Conservation (phyloP, 2,797 vertebrate species). For the Helostoma temminkii region DNA sequence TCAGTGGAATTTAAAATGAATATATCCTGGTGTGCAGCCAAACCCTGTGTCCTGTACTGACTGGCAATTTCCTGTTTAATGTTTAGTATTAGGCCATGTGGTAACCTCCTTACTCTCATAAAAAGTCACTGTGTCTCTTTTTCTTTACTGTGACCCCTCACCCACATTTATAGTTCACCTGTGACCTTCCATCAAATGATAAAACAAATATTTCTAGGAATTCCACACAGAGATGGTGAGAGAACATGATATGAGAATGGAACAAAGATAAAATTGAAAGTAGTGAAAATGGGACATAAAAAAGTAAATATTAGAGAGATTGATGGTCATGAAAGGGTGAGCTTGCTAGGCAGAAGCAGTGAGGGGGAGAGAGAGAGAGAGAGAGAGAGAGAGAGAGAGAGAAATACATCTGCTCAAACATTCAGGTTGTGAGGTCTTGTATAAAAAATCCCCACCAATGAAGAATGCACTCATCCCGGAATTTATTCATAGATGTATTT, state of each 20-base stretch:
- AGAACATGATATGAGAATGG: not conserved
- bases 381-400: slow-evolving; percentile 22
- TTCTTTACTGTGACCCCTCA: not conserved
- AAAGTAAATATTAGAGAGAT: slow-evolving; percentile 42
- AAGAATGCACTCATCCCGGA: slow-evolving; percentile 70
- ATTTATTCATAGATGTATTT: slow-evolving; percentile 82
- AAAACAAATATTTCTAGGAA: not conserved
- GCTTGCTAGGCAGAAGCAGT: slow-evolving; percentile 30
- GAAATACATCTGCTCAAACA: slow-evolving; percentile 63
- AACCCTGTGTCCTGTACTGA: too few relatives aligned
- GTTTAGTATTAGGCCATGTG: not conserved
- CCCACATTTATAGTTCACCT: not conserved
- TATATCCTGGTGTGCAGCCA: too few relatives aligned
- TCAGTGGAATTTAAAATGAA: too few relatives aligned
- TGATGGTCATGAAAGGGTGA: slow-evolving; percentile 33
- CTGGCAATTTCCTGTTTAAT: too few relatives aligned
- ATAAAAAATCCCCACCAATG: slow-evolving; percentile 65
- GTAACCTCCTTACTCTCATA: slow-evolving; percentile 6
- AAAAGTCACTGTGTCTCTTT: not conserved
- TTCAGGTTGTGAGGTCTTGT: slow-evolving; percentile 59
- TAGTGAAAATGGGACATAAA: not conserved
- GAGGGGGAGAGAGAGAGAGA: slow-evolving; percentile 21
- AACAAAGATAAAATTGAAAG: not conserved
- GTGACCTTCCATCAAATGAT: slow-evolving; percentile 10
- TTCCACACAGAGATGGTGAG: slow-evolving; percentile 3